A percentile compares a stretch with the other conserved stretches of the same genome.
Conservation (phyloP, 1,140 invertebrate genomes). For the Ips typographus region DNA sequence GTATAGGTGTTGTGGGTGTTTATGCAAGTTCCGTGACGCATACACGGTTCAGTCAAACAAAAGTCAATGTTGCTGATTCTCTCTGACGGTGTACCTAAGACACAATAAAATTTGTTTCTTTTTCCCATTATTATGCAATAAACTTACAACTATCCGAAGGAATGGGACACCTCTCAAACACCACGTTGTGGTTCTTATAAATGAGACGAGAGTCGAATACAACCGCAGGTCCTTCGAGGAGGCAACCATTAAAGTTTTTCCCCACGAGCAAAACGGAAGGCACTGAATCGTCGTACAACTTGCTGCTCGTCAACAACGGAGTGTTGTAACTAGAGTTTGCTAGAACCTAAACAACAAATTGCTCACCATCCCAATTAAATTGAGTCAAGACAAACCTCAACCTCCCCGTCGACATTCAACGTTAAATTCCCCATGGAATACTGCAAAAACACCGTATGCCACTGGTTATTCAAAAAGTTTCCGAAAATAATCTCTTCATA, state of each 20-base stretch:
- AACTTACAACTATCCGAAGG: constrained; percentile 68
- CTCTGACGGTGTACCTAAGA: constrained; percentile 44
- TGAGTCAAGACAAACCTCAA: constrained; percentile 46
- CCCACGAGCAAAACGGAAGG: constrained; percentile 70
- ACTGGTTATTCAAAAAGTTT: constrained; percentile 73
- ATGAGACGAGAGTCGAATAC: constrained; percentile 69
- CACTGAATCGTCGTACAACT: constrained; percentile 58
- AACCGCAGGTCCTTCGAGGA: constrained; percentile 79
- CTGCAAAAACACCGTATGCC: constrained; percentile 75
- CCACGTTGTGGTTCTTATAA: constrained; percentile 62
- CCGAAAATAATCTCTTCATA: constrained; percentile 66
- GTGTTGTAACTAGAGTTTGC: constrained; percentile 78
- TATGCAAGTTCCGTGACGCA: constrained; percentile 76
- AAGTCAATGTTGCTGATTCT: constrained; percentile 60
- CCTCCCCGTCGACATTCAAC: constrained; percentile 59
- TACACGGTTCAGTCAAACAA: constrained; percentile 78
- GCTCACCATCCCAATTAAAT: too few species aligned
- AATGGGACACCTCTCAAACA: constrained; percentile 74
- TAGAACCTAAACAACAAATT: constrained; percentile 59
- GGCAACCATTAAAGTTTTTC: constrained; percentile 77
- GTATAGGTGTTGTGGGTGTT: constrained; percentile 72
- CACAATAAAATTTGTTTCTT: neutral
- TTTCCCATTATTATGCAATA: neutral
- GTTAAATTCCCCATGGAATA: constrained; percentile 67
- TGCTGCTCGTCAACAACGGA: constrained; percentile 69